Base-by-base conservation (phyloP, 2,113 vertebrate species). In the Rynchops niger region DNA sequence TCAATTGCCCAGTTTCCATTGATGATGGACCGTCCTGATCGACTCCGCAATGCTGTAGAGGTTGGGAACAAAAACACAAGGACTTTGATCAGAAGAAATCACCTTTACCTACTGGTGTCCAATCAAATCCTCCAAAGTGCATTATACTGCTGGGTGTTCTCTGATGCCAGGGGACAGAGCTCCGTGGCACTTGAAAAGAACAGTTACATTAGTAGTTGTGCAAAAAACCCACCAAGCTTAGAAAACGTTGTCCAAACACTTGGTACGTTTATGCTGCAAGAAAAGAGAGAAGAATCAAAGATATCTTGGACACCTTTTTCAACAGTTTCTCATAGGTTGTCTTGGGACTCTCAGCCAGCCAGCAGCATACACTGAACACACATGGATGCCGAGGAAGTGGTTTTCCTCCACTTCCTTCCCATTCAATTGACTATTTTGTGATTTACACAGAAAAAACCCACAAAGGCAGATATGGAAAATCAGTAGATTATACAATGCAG, bases 1-100 rank as follows among this genome's bases (percentile, higher is more conserved):
- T 99, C 99, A 58, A 99, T 99, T 5, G 99, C 99, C 99, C 99
- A 99, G 98, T 99, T 99, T 14, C 99, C 99, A 7, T 99, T 99
- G 96, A 99, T 99, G 97, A 99, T 99, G 93, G 99, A 99, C 77
- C 99, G 98, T 6, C 99, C 99, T 0, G 99, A 99, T 59, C 98
- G 98, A 90, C 99, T 99, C 80, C 98, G 98, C 89, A 99, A 86
- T 8, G 99, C 99, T 99, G 97, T 52, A 73, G 21, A 93, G 95
- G 49, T 69, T 12, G 12, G 61, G 42, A 69, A 95, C 67, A 96
- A 17, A 92, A 74, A 87, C 45, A 95, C 49, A 85, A 67, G 4
- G 38, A 6, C 13, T 8, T 4, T 6, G 47, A 40, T 94, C 93
- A 95, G 30, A 79, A 62, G 18, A 81, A 12, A 79, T 82, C 73